These are phyloP conservation scores for Drymodes brunneopygia DNA, from an alignment of 2,113 vertebrate species.

Conservation along the genomic window DNA sequence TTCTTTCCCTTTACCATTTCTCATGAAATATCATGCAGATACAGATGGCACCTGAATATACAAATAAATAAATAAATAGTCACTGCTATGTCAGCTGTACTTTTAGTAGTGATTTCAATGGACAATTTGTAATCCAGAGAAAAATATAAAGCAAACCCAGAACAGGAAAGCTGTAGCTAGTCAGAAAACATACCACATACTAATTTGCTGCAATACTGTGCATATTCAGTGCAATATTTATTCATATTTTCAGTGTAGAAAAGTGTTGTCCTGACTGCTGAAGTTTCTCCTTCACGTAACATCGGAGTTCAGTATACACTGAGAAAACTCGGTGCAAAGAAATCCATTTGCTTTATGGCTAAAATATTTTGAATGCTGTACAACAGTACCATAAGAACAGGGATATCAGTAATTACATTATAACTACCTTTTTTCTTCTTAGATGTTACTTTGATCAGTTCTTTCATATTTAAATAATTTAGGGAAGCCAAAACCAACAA, in stretches of 20 bases:
- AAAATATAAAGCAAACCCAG: not conserved
- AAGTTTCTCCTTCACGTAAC: not conserved
- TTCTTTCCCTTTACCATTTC: not conserved
- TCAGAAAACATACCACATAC: not conserved
- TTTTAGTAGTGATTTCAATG: not conserved
- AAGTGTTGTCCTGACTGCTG: not conserved
- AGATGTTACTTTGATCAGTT: not conserved
- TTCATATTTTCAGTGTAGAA: not conserved
- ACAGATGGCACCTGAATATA: not conserved
- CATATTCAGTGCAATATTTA: not conserved
- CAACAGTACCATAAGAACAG: not conserved
- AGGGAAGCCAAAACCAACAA: not conserved
- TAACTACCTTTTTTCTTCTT: not conserved
- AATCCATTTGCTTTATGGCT: not conserved
- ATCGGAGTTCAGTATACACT: not conserved
- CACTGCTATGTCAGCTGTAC: not conserved
- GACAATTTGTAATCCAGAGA: not conserved
- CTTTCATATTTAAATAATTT: not conserved
- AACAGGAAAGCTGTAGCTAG: not conserved
- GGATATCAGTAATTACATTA: not conserved
- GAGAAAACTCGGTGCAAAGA: not conserved
- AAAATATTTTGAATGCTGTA: not conserved
- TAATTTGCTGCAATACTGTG: not conserved
- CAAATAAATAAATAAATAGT: not conserved
- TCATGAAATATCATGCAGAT: not conserved